Evolutionary conservation across 2,888 invertebrate species (phyloP).

Genomic region (Ormyrus thymus): DNA sequence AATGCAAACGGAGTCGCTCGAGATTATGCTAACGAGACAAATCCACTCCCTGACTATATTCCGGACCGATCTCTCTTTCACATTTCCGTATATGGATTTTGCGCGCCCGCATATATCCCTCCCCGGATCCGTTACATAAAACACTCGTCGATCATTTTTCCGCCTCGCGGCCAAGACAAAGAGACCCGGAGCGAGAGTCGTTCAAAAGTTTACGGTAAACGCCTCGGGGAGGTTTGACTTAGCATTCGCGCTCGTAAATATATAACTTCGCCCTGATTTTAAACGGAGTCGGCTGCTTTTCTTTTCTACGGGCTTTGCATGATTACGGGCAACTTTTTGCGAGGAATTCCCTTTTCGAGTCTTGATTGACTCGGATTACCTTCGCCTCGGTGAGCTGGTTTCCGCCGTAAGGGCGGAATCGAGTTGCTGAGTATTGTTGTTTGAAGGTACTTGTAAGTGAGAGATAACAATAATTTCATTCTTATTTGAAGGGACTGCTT

Average conservation of each 20-base stretch:
- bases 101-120: no score
- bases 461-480: no score
- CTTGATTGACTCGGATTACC: no score
- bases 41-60: slow-evolving; percentile 55
- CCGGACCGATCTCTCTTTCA: not conserved
- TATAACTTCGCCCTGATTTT: no score
- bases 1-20: slow-evolving; percentile 59
- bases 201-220: slow-evolving; percentile 41
- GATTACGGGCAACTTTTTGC: not conserved
- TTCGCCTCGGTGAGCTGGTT: no score
- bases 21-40: slow-evolving; percentile 71
- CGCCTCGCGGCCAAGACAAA: slow-evolving; percentile 35
- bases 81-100: no score
- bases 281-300: no score
- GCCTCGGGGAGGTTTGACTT: slow-evolving; percentile 33
- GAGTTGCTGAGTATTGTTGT: no score
- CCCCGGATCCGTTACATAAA: no score
- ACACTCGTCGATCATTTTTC: slow-evolving; percentile 52
- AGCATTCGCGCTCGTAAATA: not conserved
- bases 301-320: not conserved
- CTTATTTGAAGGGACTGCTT: no score
- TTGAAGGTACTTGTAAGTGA: no score
- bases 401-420: no score
- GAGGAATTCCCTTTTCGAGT: not conserved
- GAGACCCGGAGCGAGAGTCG: not conserved